These are phyloP conservation scores for Chromis chromis DNA, from an alignment of 2,797 vertebrate genomes.

Conservation along the genomic window DNA sequence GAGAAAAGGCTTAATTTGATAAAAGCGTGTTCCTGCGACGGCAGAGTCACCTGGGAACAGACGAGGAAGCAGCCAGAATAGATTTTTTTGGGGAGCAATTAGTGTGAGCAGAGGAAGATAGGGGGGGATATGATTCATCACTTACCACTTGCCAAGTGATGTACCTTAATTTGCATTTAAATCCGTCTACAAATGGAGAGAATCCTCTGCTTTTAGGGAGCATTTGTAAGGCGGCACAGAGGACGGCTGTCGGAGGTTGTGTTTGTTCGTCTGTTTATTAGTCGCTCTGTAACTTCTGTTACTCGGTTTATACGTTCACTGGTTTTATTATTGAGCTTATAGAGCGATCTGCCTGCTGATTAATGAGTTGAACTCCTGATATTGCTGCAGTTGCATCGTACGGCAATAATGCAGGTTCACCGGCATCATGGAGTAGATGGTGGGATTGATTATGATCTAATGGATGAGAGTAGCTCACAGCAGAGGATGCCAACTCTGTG, in stretches of 20 bases:
- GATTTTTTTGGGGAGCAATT: constrained; percentile 37
- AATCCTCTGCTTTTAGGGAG: constrained; percentile 36
- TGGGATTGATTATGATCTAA: neutral
- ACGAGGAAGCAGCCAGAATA: constrained; percentile 24
- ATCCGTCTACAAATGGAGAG: constrained; percentile 49
- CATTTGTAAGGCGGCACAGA: constrained; percentile 31
- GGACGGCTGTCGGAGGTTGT: neutral
- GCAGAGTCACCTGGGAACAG: constrained; percentile 8
- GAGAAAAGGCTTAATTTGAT: neutral
- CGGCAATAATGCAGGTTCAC: neutral
- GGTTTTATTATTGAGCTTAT: constrained; percentile 12
- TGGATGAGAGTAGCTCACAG: neutral
- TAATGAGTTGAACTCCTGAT: constrained; percentile 13
- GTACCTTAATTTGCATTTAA: constrained; percentile 66
- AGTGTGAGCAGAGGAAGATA: constrained; percentile 42
- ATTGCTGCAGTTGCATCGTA: constrained; percentile 2
- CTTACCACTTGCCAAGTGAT: constrained; percentile 52
- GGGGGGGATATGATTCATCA: constrained; percentile 57
- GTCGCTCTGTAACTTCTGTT: constrained; percentile 5
- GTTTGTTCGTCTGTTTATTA: neutral
- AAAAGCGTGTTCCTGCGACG: constrained; percentile 7
- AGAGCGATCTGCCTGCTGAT: constrained; percentile 3
- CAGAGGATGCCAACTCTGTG: too few species aligned
- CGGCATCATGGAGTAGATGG: constrained; percentile 7
- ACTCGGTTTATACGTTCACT: constrained; percentile 10